phyloP scores from a whole-genome alignment of 1,140 invertebrate genomes.

The Patella vulgata region DNA sequence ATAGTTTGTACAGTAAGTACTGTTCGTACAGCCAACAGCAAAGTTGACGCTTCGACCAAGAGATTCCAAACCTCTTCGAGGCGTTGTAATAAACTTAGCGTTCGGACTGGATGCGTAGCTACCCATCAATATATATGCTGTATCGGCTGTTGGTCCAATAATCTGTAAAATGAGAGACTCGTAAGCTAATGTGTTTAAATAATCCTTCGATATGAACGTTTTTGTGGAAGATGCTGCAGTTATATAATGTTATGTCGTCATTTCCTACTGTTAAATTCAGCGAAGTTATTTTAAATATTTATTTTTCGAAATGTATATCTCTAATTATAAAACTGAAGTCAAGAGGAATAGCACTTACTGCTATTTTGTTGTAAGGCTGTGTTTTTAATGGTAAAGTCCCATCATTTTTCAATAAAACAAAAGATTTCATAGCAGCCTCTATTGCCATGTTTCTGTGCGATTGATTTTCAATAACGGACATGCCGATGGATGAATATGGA shows the following conservation, averaged over 20 bases:
- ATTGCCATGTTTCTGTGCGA: constrained; percentile 34
- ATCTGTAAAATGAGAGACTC: constrained; percentile 24
- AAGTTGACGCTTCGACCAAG: constrained; percentile 27
- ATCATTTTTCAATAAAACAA: constrained; percentile 48
- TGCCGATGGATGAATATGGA: constrained; percentile 37
- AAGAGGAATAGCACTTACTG: constrained; percentile 3
- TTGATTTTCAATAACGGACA: constrained; percentile 40
- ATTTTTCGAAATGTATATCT: no score
- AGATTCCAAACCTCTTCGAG: constrained; percentile 29
- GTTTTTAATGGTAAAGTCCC: constrained; percentile 19
- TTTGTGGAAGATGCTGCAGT: no score
- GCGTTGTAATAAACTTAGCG: constrained; percentile 33
- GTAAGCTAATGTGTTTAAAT: no score
- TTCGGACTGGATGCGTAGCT: constrained; percentile 40
- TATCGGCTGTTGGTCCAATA: constrained; percentile 57
- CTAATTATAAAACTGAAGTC: no score
- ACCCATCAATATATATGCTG: constrained; percentile 42
- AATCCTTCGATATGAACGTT: no score
- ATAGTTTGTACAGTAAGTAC: constrained; percentile 42
- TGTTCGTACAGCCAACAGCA: constrained; percentile 42
- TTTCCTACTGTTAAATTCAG: no score
- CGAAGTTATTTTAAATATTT: no score
- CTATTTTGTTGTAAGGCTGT: neutral
- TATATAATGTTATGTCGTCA: no score
- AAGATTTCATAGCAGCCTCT: constrained; percentile 34